Base-by-base conservation (phyloP, 2,113 vertebrate species). In the Saguinus midas region DNA sequence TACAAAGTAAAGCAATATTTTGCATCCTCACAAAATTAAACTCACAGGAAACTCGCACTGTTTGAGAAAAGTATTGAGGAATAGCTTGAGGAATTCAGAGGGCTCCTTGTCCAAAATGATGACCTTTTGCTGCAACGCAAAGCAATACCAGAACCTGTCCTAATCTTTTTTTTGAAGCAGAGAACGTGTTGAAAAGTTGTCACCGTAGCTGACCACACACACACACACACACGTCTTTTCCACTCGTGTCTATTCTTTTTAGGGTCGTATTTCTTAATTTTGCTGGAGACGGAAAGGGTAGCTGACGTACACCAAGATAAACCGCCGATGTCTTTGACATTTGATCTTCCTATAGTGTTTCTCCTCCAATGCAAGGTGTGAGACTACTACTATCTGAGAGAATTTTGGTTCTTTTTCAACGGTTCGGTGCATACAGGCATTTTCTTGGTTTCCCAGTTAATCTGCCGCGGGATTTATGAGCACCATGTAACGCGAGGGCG, bases 271-370 rank as follows among this genome's bases (percentile, higher is more conserved):
- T 35, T 35, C 85, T 73, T 68, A 6, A 2, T 91, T 96, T 93
- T 95, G 86, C 89, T 95, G 94, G 48, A 89, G 68, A 91, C 78
- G 68, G 88, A 93, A 82, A 84, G 82, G 43, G 37, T 35, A 21
- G 70, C 43, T 32, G n/a, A 5, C 70, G 37, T 0, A 32, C 95
- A 18, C 72, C 57, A 1, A 45, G 57, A 52, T 6, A 57, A 61
- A 8, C 90, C n/a, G 27, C 64, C 90, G 3, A 1, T 2, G 92
- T n/a, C 97, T 52, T 20, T 27, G 88, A 64, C 94, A 57, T 55
- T 84, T 79, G 88, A 6, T 92, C 90, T 79, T 2, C 0, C 3
- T 10, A 4, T 1, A 14, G 66, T 2, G 66, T 45, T 70, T 86
- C 87, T n/a, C 17, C 52, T 66, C 87, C 37, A 58, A 20, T 1